Base-by-base conservation (phyloP, 2,797 vertebrate genomes). In the Simalia tracyae region DNA sequence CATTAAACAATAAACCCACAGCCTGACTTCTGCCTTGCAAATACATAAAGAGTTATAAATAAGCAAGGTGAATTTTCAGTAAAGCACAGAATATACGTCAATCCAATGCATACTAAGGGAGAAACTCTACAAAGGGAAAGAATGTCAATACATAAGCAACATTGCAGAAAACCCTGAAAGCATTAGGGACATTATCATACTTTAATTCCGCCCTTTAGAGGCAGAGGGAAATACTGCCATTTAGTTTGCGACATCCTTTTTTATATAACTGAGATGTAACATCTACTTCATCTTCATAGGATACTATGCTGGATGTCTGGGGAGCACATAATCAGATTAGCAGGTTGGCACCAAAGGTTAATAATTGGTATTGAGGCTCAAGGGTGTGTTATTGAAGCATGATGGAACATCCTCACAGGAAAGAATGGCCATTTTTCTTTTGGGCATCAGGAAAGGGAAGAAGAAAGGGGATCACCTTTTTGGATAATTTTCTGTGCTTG, bases 401-500 rank as follows among this genome's bases (percentile, higher is more conserved):
- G 26, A 81, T 81, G 31, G 1, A 81, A 36, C 19, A 81, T 22
- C 46, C 46, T 46, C 36, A 24, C 5, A 63, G 60, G 56, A 50
- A 31, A 9, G 28, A 50, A 63, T 22, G 63, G 54, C 36, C 5
- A 15, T 57, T 72, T 24, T 56, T 6, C 14, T 63, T 31, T 81
- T 4, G 72, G 46, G 24, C 42, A 26, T 26, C 17, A 10, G 19
- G 8, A 60, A 59, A 63, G 26, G 11, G 0, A 42, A n/a, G 64
- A 36, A 10, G 8, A 42, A 88, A 88, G 1, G 0, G 3, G 64
- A 98, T 97, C 88, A 99, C 99, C 99, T 97, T 96, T 98, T 95
- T 99, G 98, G 56, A 98, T 98, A 96, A 99, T 98, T 96, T 97
- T 97, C 92, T 98, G 98, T 0, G 99, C 99, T 94, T 99, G 98